Conservation (phyloP, 2,797 vertebrate species). For the Muraenolepis orangiensis region DNA sequence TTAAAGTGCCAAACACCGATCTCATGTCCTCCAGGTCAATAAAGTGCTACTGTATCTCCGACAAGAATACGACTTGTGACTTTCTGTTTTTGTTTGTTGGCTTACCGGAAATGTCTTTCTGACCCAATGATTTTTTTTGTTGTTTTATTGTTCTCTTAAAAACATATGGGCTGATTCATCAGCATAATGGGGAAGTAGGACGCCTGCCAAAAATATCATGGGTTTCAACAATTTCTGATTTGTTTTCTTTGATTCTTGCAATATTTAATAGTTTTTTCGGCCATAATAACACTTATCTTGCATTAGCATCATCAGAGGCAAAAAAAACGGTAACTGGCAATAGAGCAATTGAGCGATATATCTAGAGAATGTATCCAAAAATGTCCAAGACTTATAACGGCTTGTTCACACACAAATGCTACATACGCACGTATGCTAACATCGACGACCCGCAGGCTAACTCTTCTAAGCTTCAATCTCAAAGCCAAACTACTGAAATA, state of each 20-base stretch:
- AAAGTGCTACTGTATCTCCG: conserved; percentile 9
- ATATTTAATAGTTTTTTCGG: background rate
- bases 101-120: background rate
- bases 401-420: conserved; percentile 22
- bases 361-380: background rate
- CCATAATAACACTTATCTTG: background rate
- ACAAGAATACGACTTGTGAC: background rate
- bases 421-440: conserved; percentile 16
- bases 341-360: background rate
- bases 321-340: conserved; percentile 1
- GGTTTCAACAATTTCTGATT: background rate
- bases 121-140: background rate
- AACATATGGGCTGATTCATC: background rate
- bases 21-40: background rate
- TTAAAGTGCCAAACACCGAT: conserved; percentile 37
- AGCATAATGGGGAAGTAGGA: background rate
- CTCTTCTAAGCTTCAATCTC: background rate
- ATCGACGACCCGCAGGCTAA: background rate
- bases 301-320: conserved; percentile 3
- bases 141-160: background rate
- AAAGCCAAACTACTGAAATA: background rate
- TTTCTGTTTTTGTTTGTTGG: background rate
- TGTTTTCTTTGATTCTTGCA: background rate
- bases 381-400: background rate
- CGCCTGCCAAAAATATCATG: background rate